Evolutionary conservation across 2,797 vertebrate genomes (phyloP).

Genomic region (Enteromius mattozi): DNA sequence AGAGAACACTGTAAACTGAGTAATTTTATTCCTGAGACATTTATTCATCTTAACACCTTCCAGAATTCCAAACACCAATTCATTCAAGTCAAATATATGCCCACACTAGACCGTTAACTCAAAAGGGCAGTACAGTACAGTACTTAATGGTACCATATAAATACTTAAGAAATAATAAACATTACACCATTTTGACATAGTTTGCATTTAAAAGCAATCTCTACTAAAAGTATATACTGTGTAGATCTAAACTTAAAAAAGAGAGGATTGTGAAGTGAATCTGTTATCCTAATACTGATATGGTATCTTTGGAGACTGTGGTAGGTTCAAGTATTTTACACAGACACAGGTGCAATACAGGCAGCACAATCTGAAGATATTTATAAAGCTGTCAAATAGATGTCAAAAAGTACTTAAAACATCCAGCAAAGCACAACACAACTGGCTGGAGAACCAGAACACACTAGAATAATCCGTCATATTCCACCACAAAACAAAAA

Average conservation of each 20-base stretch:
- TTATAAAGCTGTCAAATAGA: not conserved
- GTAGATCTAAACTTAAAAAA: not conserved
- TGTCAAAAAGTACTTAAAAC: not conserved
- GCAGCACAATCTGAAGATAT: constrained; percentile 3
- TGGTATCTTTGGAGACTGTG: not conserved
- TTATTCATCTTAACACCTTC: constrained; percentile 72
- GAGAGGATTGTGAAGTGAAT: not conserved
- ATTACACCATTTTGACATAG: constrained; percentile 3
- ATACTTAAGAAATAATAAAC: not conserved
- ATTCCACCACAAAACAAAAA: not conserved
- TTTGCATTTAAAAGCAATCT: constrained; percentile 7
- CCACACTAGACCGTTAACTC: not conserved
- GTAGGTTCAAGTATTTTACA: not conserved
- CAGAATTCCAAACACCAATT: constrained; percentile 60
- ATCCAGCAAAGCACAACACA: not conserved
- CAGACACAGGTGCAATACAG: not conserved
- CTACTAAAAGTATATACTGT: constrained; percentile 1
- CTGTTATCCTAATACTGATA: not conserved
- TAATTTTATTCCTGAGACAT: constrained; percentile 73
- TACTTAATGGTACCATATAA: not conserved
- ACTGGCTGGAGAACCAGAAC: not conserved
- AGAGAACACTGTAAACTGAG: constrained; percentile 8
- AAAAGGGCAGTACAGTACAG: not conserved
- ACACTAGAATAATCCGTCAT: not conserved
- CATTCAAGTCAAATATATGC: constrained; percentile 47